phyloP scores from a whole-genome alignment of 2,888 invertebrate species.

The Rugalucina vietnamica region DNA sequence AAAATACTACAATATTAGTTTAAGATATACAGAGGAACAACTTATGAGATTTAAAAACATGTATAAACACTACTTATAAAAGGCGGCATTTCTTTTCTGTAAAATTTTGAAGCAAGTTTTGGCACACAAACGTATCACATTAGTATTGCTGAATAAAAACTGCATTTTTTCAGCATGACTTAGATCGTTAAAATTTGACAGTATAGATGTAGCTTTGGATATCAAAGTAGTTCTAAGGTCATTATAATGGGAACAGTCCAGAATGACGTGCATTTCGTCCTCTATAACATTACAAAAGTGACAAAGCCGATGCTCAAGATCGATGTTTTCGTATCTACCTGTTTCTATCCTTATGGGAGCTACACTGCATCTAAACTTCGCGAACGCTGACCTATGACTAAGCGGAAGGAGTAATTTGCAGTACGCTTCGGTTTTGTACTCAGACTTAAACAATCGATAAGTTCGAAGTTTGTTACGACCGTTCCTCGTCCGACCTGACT shows the following conservation, averaged over 20 bases:
- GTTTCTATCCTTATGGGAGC: conserved; percentile 15
- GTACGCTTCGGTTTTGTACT: not conserved
- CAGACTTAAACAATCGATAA: not conserved
- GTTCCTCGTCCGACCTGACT: not conserved
- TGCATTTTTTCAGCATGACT: not conserved
- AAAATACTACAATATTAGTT: too few relatives aligned
- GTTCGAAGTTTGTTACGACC: conserved; percentile 11
- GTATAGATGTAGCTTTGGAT: not conserved
- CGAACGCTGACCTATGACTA: conserved; percentile 5
- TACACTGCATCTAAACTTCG: conserved; percentile 28
- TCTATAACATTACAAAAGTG: conserved; percentile 16
- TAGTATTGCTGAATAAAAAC: not conserved
- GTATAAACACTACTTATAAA: too few relatives aligned
- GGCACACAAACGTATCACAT: not conserved
- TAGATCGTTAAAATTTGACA: not conserved
- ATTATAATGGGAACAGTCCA: conserved; percentile 7
- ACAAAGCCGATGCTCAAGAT: not conserved
- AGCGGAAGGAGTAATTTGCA: conserved; percentile 9
- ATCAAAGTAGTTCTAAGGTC: not conserved
- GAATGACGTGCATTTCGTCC: conserved; percentile 22
- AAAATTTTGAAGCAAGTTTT: conserved; percentile 18
- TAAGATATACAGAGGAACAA: too few relatives aligned
- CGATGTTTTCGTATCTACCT: conserved; percentile 6
- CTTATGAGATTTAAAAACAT: too few relatives aligned
- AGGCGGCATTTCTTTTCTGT: not conserved